phyloP scores from a whole-genome alignment of 2,113 vertebrate species.

The Vicugna pacos region DNA sequence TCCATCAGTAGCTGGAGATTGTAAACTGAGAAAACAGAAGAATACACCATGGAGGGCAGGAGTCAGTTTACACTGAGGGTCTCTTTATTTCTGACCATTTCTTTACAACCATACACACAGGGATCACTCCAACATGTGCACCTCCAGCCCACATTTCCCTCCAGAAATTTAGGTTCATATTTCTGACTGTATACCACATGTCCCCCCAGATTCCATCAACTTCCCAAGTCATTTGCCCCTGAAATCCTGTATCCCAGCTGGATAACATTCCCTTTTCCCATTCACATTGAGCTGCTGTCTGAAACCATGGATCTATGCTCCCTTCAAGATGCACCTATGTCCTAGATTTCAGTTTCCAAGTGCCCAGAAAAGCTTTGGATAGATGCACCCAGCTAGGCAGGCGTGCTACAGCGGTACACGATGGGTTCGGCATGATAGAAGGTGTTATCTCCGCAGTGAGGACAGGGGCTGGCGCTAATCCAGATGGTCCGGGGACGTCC shows the following conservation, averaged over 20 bases:
- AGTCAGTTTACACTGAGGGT: background rate
- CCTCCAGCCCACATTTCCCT: background rate
- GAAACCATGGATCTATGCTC: background rate
- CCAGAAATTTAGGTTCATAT: background rate
- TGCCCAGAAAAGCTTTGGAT: background rate
- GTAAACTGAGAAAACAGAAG: background rate
- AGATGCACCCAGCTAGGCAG: background rate
- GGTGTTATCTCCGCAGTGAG: rapidly evolving
- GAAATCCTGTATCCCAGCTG: too few species aligned
- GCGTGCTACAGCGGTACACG: rapidly evolving
- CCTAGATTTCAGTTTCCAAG: background rate
- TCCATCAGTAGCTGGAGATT: too few species aligned
- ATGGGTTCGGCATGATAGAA: rapidly evolving
- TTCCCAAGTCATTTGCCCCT: too few species aligned
- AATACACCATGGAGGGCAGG: background rate
- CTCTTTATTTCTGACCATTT: background rate
- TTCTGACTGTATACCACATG: background rate
- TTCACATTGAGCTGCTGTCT: background rate
- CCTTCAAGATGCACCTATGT: rapidly evolving
- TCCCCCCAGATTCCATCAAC: background rate
- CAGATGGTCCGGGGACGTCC: background rate
- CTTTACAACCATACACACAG: background rate
- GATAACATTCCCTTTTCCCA: background rate
- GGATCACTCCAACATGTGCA: too few species aligned
- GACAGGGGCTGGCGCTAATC: background rate